Conservation (phyloP, 1,140 invertebrate species). For the Brachionus koreanus region DNA sequence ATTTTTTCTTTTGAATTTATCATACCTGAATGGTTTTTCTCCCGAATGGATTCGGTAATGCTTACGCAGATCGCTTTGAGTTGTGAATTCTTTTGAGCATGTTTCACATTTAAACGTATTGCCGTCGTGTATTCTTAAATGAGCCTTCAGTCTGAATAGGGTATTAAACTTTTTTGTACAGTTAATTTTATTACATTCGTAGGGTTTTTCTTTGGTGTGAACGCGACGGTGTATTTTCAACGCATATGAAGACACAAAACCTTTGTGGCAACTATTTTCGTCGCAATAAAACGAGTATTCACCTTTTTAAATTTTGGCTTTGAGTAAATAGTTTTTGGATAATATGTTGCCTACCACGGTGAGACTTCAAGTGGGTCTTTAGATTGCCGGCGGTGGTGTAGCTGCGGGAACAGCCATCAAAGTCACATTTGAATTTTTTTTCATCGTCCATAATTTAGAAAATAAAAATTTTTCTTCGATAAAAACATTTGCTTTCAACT, state of each 20-base stretch:
- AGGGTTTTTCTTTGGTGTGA: slow-evolving; percentile 89
- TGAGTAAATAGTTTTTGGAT: not conserved
- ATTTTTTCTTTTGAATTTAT: slow-evolving; percentile 73
- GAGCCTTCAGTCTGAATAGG: slow-evolving; percentile 82
- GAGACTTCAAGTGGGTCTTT: slow-evolving; percentile 89
- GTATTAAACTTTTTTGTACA: slow-evolving; percentile 92
- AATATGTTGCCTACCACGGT: slow-evolving; percentile 70
- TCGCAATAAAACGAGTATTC: slow-evolving; percentile 89
- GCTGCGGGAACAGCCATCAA: slow-evolving; percentile 77
- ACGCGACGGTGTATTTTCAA: slow-evolving; percentile 88
- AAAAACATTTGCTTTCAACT: not conserved
- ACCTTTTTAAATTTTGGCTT: slow-evolving; percentile 62
- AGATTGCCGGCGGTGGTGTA: slow-evolving; percentile 91
- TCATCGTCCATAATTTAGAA: slow-evolving; percentile 14
- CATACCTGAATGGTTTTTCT: slow-evolving; percentile 65
- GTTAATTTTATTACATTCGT: slow-evolving; percentile 69
- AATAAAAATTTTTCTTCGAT: not conserved
- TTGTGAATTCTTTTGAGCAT: slow-evolving; percentile 87
- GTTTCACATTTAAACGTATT: slow-evolving; percentile 88
- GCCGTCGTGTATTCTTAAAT: slow-evolving; percentile 84
- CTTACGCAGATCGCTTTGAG: slow-evolving; percentile 85
- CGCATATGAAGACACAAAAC: slow-evolving; percentile 86
- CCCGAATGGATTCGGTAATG: slow-evolving; percentile 84
- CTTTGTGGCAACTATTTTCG: slow-evolving; percentile 79
- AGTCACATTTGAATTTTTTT: slow-evolving; percentile 68